Evolutionary conservation across 1,140 invertebrate species (phyloP).

Genomic region (Nephila pilipes): DNA sequence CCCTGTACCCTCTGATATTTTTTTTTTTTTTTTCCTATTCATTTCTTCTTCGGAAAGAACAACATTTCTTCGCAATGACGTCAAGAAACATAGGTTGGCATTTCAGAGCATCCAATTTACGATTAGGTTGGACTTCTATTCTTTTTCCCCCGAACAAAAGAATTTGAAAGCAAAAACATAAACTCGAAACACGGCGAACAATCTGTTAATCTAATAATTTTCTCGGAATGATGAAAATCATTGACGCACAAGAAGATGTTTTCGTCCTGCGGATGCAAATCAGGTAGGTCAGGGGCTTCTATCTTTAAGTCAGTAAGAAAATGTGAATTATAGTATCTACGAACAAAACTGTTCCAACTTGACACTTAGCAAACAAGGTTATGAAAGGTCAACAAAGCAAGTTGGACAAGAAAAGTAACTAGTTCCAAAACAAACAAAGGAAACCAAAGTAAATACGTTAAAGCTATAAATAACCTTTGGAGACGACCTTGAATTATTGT

Average conservation of each 20-base stretch:
- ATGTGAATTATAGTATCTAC: not conserved
- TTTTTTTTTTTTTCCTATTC: not conserved
- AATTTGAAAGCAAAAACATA: not conserved
- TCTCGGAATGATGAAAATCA: slow-evolving; percentile 15
- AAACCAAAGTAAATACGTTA: not conserved
- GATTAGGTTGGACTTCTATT: slow-evolving; percentile 1
- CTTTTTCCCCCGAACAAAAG: slow-evolving; percentile 17
- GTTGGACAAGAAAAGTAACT: not conserved
- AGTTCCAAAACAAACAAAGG: not conserved
- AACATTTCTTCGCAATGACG: not conserved
- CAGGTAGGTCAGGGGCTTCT: not conserved
- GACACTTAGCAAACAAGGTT: not conserved
- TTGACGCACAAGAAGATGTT: not conserved
- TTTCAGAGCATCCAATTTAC: slow-evolving; percentile 19
- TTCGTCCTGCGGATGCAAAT: not conserved
- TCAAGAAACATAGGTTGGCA: slow-evolving; percentile 15
- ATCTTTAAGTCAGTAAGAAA: not conserved
- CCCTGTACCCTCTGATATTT: not conserved
- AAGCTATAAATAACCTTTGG: not conserved
- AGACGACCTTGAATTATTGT: not conserved
- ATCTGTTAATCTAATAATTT: slow-evolving; percentile 33
- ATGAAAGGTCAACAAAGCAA: not conserved
- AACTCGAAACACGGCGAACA: not conserved
- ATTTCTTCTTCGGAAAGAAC: not conserved
- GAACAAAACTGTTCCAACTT: not conserved